Conservation (phyloP, 2,113 vertebrate genomes). For the Zapus hudsonius region DNA sequence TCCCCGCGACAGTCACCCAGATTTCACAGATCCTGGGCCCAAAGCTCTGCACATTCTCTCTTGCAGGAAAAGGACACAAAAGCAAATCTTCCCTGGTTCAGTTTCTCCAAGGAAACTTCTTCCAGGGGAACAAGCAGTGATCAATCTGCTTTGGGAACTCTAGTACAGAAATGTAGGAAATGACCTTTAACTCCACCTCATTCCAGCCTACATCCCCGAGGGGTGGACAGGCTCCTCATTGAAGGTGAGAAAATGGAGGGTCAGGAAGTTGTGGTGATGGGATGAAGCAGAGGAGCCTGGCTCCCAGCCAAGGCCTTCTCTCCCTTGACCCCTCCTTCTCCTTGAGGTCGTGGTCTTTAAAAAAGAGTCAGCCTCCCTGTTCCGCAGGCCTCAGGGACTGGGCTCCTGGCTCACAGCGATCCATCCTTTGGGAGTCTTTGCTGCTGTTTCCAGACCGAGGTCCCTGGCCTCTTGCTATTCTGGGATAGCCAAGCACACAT, state of each 20-base stretch:
- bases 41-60: not conserved
- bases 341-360: not conserved
- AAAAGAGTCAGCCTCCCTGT: not conserved
- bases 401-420: not conserved
- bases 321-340: not conserved
- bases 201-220: not conserved
- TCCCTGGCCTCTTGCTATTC: not conserved
- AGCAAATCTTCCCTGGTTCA: not conserved
- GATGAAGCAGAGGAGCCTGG: not conserved
- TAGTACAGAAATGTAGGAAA: not conserved
- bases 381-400: not conserved
- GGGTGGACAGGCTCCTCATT: too few relatives aligned
- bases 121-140: not conserved
- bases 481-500: slow-evolving; percentile 27
- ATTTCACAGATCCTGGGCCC: not conserved
- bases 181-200: not conserved
- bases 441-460: not conserved
- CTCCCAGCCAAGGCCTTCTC: not conserved
- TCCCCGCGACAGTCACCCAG: not conserved
- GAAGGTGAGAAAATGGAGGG: not conserved
- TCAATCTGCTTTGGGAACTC: not conserved
- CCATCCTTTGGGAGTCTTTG: too few relatives aligned
- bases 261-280: not conserved
- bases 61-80: not conserved
- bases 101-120: not conserved